A percentile compares a stretch with the other conserved stretches of the same genome.
These are phyloP conservation scores for Tupaia chinensis DNA, from an alignment of 2,113 vertebrate species.

Conservation along the genomic window DNA sequence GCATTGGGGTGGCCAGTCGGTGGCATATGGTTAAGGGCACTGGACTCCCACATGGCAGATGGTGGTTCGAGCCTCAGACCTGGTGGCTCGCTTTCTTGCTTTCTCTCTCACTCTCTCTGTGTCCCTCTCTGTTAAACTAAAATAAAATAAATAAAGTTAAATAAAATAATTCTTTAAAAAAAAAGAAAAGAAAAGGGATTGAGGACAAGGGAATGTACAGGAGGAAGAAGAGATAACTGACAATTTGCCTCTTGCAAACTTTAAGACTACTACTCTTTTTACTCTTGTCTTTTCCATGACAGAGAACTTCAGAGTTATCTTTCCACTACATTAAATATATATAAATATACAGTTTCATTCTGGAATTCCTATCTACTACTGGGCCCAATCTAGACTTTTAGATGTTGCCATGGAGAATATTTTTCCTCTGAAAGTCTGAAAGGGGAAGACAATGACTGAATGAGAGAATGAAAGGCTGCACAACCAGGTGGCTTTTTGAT, in stretches of 20 bases:
- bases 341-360: conserved; percentile 5
- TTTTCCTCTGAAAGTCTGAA: conserved; percentile 67
- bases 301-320: conserved; percentile 16
- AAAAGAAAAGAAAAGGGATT: too few species aligned
- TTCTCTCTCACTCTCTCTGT: too few species aligned
- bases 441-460: conserved; percentile 64
- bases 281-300: conserved; percentile 48
- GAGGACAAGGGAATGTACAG: not conserved
- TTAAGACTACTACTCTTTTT: not conserved
- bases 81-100: too few species aligned
- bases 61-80: too few species aligned
- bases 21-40: too few species aligned
- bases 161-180: too few species aligned
- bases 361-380: conserved; percentile 60
- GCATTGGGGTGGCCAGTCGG: not conserved
- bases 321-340: not conserved
- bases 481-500: conserved; percentile 16
- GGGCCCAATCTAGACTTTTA: conserved; percentile 58
- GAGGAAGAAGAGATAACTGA: not conserved
- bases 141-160: too few species aligned
- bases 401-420: conserved; percentile 39
- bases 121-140: too few species aligned
- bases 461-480: conserved; percentile 48
- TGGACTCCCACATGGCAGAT: too few species aligned
- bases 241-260: not conserved